Evolutionary conservation across 2,113 vertebrate genomes (phyloP).

Genomic region (Oncorhynchus tshawytscha): DNA sequence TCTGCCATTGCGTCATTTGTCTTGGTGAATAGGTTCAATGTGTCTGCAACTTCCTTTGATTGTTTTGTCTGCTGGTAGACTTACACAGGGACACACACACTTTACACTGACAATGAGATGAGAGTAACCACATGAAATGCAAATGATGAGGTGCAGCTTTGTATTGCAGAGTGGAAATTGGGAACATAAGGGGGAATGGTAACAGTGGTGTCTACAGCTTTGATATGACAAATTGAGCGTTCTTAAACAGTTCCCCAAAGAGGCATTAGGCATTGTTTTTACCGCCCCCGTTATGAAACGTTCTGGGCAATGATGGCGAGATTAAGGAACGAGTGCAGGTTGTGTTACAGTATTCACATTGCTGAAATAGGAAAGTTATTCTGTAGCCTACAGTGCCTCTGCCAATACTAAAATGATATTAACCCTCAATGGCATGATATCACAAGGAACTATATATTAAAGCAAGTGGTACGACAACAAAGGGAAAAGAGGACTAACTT

Average conservation of each 20-base stretch:
- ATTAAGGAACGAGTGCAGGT: slow-evolving; percentile 15
- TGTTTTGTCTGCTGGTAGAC: slow-evolving; percentile 67
- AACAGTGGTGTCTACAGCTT: slow-evolving; percentile 57
- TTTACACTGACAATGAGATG: slow-evolving; percentile 57
- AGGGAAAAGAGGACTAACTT: too few relatives aligned
- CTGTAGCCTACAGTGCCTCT: not conserved
- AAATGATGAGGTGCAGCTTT: slow-evolving; percentile 63
- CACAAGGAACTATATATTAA: not conserved
- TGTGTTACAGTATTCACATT: slow-evolving; percentile 6
- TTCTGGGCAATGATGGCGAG: slow-evolving; percentile 17
- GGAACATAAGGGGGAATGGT: slow-evolving; percentile 64
- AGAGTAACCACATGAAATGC: slow-evolving; percentile 72
- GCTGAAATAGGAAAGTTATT: not conserved
- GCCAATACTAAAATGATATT: not conserved
- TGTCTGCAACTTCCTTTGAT: slow-evolving; percentile 62
- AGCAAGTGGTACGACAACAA: too few relatives aligned
- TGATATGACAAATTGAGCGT: slow-evolving; percentile 74
- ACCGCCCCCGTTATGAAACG: slow-evolving; percentile 30
- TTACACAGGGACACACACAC: slow-evolving; percentile 14
- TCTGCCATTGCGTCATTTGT: slow-evolving; percentile 74
- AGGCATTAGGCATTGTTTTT: slow-evolving; percentile 30
- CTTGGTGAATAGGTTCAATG: slow-evolving; percentile 71
- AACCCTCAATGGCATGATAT: not conserved
- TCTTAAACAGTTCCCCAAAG: slow-evolving; percentile 61
- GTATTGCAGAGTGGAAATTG: slow-evolving; percentile 65